Evolutionary conservation across 92 coral and sea anemone genomes (phyloP).

Genomic region (Siderastrea siderea): DNA sequence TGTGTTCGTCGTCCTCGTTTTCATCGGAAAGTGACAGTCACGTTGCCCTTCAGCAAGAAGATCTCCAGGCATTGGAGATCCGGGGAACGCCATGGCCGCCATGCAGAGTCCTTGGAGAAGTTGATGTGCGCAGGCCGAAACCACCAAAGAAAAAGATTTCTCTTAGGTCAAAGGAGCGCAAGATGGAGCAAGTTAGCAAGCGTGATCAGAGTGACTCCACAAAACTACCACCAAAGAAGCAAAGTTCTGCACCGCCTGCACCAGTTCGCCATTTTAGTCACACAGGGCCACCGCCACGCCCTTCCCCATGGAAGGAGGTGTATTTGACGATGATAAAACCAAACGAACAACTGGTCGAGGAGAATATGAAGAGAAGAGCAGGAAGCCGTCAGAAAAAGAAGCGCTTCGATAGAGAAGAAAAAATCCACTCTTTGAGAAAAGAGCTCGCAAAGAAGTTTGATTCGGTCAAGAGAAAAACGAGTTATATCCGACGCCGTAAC

Average conservation of each 20-base stretch:
- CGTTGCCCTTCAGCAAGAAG: not conserved
- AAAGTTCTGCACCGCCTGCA: not conserved
- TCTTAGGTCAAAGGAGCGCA: not conserved
- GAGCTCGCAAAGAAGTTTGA: not conserved
- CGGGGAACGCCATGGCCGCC: slow-evolving; percentile 22
- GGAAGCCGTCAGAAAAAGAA: not conserved
- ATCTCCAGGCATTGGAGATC: not conserved
- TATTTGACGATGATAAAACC: slow-evolving; percentile 16
- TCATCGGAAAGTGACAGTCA: not conserved
- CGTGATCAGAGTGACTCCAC: not conserved
- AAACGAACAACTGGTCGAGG: not conserved
- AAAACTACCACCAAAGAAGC: not conserved
- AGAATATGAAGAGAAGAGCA: not conserved
- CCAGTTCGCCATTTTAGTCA: slow-evolving; percentile 6
- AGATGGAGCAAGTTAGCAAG: no score
- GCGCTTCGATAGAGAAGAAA: not conserved
- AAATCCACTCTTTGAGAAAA: not conserved
- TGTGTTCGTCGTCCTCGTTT: not conserved
- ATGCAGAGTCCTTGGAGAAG: not conserved
- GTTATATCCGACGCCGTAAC: slow-evolving; percentile 3
- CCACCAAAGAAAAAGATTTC: not conserved
- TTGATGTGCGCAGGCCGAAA: not conserved
- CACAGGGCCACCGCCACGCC: slow-evolving; percentile 5
- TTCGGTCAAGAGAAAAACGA: not conserved
- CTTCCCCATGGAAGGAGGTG: slow-evolving; percentile 17